Evolutionary conservation across 2,113 vertebrate genomes (phyloP).

Genomic region (Cynocephalus volans): DNA sequence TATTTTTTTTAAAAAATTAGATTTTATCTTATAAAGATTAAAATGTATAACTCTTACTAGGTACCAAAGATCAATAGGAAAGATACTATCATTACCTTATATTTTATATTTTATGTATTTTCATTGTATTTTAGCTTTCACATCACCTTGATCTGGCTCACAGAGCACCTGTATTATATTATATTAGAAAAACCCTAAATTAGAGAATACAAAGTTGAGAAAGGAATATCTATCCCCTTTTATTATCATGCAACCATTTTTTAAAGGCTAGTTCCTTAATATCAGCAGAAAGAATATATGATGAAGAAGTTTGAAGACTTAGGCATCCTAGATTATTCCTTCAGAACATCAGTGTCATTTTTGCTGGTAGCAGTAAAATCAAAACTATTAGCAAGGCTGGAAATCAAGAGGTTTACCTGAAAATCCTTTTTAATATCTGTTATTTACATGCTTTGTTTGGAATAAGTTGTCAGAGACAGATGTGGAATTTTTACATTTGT

Average conservation of each 20-base stretch:
- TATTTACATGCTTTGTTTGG: constrained; percentile 19
- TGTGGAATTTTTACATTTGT: constrained; percentile 48
- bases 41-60: neutral
- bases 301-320: neutral
- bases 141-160: neutral
- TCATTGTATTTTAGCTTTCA: constrained; percentile 16
- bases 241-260: neutral
- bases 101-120: too few species aligned
- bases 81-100: neutral
- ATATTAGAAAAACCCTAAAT: neutral
- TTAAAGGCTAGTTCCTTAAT: neutral
- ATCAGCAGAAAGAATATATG: neutral
- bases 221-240: neutral
- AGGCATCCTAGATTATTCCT: neutral
- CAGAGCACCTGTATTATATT: neutral
- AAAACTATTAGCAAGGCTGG: neutral
- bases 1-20: constrained; percentile 21
- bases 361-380: neutral
- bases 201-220: neutral
- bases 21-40: neutral
- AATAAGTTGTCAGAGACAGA: constrained; percentile 15
- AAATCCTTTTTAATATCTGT: neutral
- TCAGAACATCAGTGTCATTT: neutral
- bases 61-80: neutral
- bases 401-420: neutral